phyloP scores from a whole-genome alignment of 2,888 invertebrate species.

The Dinocampus coccinellae region DNA sequence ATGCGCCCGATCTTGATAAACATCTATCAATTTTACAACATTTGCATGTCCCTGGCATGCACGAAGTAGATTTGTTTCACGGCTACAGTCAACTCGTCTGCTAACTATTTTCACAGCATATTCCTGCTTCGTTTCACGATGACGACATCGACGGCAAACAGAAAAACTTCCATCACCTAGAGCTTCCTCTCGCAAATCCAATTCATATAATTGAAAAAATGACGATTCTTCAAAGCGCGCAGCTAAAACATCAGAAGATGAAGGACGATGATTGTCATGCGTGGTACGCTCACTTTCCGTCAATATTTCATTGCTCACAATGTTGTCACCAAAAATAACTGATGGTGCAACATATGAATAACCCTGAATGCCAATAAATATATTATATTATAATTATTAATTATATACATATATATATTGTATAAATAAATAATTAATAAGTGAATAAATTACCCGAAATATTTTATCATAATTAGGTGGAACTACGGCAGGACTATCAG shows the following conservation, averaged over 20 bases:
- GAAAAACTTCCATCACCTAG: conserved; percentile 93
- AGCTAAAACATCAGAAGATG: conserved; percentile 51
- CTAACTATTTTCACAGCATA: conserved; percentile 92
- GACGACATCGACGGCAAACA: conserved; percentile 85
- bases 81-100: conserved; percentile 75
- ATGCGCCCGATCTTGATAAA: conserved; percentile 86
- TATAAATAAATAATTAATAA: not conserved
- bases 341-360: conserved; percentile 97
- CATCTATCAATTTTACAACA: conserved; percentile 86
- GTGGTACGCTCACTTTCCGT: conserved; percentile 66
- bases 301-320: conserved; percentile 81
- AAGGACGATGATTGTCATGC: conserved; percentile 45
- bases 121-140: conserved; percentile 79
- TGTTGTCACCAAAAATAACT: conserved; percentile 85
- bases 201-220: conserved; percentile 88
- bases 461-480: conserved; percentile 88
- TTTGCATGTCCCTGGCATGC: conserved; percentile 91
- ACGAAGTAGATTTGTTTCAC: conserved; percentile 84
- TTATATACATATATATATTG: conserved; percentile 10
- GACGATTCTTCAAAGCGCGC: conserved; percentile 75
- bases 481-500: conserved; percentile 91
- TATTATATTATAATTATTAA: no score
- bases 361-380: conserved; percentile 73
- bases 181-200: conserved; percentile 78
- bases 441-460: conserved; percentile 73